Conservation (phyloP, 2,888 invertebrate genomes). For the Beris chalybata region DNA sequence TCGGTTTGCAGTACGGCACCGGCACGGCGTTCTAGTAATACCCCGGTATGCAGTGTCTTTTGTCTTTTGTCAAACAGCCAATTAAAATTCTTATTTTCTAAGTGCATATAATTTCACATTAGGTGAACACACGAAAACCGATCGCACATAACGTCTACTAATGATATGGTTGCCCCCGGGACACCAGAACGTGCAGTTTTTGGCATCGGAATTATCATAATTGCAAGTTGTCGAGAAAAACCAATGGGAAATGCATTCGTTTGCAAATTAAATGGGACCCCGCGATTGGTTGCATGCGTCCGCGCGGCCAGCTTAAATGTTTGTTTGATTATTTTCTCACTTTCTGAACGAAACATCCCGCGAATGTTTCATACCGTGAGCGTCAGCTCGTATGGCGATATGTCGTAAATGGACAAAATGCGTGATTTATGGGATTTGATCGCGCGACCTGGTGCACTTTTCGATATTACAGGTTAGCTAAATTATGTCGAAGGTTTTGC, state of each 20-base stretch:
- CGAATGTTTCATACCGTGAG: no score
- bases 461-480: slow-evolving; percentile 8
- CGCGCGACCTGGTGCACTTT: slow-evolving; percentile 17
- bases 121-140: no score
- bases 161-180: no score
- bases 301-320: no score
- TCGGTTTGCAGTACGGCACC: neutral
- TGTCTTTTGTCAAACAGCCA: no score
- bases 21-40: no score
- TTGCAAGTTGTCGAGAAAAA: slow-evolving; percentile 1
- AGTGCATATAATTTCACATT: no score
- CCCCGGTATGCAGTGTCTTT: no score
- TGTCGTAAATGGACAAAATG: slow-evolving; percentile 20
- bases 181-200: neutral
- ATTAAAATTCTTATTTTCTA: no score
- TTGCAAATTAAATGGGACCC: slow-evolving; percentile 12
- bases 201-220: slow-evolving; percentile 23
- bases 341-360: neutral
- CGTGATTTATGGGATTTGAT: slow-evolving; percentile 20
- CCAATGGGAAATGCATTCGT: slow-evolving; percentile 12
- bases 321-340: no score
- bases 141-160: no score
- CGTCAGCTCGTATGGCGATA: neutral
- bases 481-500: slow-evolving; percentile 13
- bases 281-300: neutral